Percentiles rank a stretch among this genome's conserved stretches.
phyloP scores from a whole-genome alignment of 2,888 invertebrate genomes.

The Cepaea hortensis region DNA sequence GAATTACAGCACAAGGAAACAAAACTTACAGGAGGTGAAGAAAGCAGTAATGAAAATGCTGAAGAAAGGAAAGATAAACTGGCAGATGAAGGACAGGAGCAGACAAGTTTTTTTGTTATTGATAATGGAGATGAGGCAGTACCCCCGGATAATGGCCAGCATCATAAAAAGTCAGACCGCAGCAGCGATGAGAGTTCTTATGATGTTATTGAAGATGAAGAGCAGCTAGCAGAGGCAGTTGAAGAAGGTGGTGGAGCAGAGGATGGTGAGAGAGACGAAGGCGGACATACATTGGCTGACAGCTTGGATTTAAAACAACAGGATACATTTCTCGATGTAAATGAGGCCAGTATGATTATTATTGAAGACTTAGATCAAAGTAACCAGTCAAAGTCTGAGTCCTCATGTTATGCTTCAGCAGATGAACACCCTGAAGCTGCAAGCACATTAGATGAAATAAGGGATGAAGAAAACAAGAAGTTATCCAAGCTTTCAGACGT shows the following conservation, averaged over 20 bases:
- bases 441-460: neutral
- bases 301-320: neutral
- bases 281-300: neutral
- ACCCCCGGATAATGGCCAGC: slow-evolving; percentile 1
- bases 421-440: slow-evolving; percentile 23
- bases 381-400: slow-evolving; percentile 26
- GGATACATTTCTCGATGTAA: slow-evolving; percentile 27
- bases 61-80: neutral
- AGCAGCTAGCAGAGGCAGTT: slow-evolving; percentile 2
- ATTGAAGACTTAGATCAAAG: slow-evolving; percentile 36
- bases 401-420: slow-evolving; percentile 40
- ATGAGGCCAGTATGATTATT: slow-evolving; percentile 45
- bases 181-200: slow-evolving; percentile 50
- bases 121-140: slow-evolving; percentile 9
- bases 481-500: neutral
- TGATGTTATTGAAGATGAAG: slow-evolving; percentile 47
- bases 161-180: slow-evolving; percentile 36
- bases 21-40: neutral
- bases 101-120: slow-evolving; percentile 43
- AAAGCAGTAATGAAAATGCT: neutral
- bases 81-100: slow-evolving; percentile 20
- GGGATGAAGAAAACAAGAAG: slow-evolving; percentile 3
- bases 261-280: slow-evolving; percentile 25
- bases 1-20: neutral
- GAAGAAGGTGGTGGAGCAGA: slow-evolving; percentile 18